These are phyloP conservation scores for Mirza zaza DNA, from an alignment of 2,113 vertebrate genomes.

Conservation along the genomic window DNA sequence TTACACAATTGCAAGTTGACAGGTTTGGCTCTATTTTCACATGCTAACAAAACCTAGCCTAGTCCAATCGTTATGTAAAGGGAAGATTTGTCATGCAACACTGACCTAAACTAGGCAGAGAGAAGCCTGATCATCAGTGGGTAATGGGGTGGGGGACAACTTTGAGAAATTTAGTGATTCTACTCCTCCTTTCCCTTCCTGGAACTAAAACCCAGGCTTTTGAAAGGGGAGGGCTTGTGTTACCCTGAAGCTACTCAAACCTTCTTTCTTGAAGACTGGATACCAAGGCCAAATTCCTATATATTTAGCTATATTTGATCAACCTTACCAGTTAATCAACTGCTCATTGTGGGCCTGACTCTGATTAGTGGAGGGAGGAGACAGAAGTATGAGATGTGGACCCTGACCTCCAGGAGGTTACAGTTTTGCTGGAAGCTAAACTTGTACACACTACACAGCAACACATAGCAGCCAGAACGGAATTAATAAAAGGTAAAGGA, in stretches of 20 bases:
- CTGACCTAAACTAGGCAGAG: slow-evolving; percentile 42
- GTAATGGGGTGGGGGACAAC: not conserved
- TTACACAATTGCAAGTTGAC: slow-evolving; percentile 53
- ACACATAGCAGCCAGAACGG: not conserved
- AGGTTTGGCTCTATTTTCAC: slow-evolving; percentile 55
- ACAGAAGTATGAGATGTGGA: not conserved
- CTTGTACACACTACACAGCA: not conserved
- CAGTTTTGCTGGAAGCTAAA: not conserved
- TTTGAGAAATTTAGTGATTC: slow-evolving; percentile 34
- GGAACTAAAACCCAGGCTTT: slow-evolving; percentile 13
- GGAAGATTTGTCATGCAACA: slow-evolving; percentile 41
- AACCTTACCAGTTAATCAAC: not conserved
- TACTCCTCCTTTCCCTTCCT: slow-evolving; percentile 21
- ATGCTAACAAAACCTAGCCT: slow-evolving; percentile 49
- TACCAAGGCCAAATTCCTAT: not conserved
- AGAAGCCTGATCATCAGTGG: slow-evolving; percentile 33
- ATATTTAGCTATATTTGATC: slow-evolving; percentile 6
- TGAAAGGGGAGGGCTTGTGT: not conserved
- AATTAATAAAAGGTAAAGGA: not conserved
- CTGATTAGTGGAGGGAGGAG: not conserved
- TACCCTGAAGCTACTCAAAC: slow-evolving; percentile 9
- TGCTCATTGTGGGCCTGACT: not conserved
- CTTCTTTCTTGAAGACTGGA: not conserved
- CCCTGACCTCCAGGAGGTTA: not conserved
- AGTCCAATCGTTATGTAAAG: slow-evolving; percentile 56